A percentile compares a stretch with the other conserved stretches of the same genome.
Evolutionary conservation across 2,113 vertebrate species (phyloP).

Genomic region (Piaya cayana): DNA sequence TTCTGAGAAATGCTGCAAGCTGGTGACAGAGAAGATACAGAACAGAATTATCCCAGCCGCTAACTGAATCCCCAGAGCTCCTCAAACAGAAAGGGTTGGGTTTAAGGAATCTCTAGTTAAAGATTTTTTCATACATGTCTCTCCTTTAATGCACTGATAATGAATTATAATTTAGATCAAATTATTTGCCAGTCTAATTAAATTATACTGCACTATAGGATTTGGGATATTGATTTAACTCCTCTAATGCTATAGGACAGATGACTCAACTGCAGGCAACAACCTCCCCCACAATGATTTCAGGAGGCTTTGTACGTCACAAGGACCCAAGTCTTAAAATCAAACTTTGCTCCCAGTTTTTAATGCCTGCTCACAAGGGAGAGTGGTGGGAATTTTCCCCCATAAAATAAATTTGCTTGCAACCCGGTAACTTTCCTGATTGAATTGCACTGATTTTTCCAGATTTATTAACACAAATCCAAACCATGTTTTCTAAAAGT

Average conservation of each 20-base stretch:
- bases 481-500: neutral
- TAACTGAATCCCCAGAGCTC: constrained; percentile 29
- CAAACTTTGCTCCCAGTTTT: neutral
- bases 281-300: neutral
- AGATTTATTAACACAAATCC: neutral
- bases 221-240: neutral
- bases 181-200: constrained; percentile 29
- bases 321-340: neutral
- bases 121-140: neutral
- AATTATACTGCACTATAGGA: neutral
- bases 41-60: neutral
- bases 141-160: neutral
- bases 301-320: neutral
- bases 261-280: neutral
- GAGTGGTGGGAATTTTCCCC: neutral
- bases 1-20: neutral
- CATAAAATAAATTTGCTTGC: neutral
- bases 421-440: neutral
- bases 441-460: neutral
- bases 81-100: neutral
- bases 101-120: neutral
- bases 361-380: neutral
- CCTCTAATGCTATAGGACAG: neutral
- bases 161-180: neutral
- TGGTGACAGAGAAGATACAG: constrained; percentile 32